Base-by-base conservation (phyloP, 2,797 vertebrate species). In the Dallia pectoralis region DNA sequence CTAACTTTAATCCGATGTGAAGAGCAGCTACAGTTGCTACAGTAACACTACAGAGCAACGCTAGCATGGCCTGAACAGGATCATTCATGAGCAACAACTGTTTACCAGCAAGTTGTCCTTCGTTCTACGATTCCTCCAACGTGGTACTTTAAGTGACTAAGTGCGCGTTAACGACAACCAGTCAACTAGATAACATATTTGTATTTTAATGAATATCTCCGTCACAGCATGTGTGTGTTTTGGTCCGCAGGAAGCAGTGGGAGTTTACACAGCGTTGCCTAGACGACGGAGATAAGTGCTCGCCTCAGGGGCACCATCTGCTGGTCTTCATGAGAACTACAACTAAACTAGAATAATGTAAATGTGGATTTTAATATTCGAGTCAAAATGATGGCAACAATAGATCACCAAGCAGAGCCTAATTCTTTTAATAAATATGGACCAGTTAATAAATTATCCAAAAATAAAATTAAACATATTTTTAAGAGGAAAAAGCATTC, bases 381-480 rank as follows among this genome's bases (percentile, higher is more conserved):
- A 48, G 25, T 78, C n/a, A 22, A 22, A 53, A 53, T 22, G 16
- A 53, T 53, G n/a, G 51, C 51, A 53, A 53, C 22, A 53, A 22
- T 53, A 53, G 19, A n/a, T 53, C 7, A 53, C 19, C 19, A 19
- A 53, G 49, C 19, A 53, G 51, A 53, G 19, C 19, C 19, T 27
- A 71, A 56, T 16, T 68, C 71, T 56, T 59, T 27, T 59, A 36
- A 70, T 88, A 92, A 92, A 90, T 93, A 93, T 89, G 89, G n/a
- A 53, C n/a, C 51, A 53, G 90, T 89, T 93, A 93, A 86, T 92
- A 94, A 94, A 93, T 93, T 74, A 94, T 94, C 93, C 89, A 94
- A 94, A 94, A 94, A 94, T 94, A 94, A 94, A 94, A 92, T 92
- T 92, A 88, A 90, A 82, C 88, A 86, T n/a, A n/a, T 90, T 87